These are phyloP conservation scores for Clarias magur DNA, from an alignment of 2,113 vertebrate genomes.

Conservation along the genomic window DNA sequence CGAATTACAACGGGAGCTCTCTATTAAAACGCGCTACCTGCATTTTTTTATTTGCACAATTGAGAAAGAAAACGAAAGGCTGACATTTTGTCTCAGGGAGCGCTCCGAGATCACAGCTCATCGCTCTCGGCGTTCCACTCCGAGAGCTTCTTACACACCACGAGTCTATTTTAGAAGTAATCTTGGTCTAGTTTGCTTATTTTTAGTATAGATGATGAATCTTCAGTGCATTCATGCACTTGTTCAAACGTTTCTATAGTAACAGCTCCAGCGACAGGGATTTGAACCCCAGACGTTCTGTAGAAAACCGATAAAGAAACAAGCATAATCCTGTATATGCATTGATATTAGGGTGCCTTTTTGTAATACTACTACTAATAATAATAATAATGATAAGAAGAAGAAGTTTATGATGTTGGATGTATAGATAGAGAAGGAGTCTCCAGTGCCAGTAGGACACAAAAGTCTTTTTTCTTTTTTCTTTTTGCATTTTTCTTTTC, in stretches of 20 bases:
- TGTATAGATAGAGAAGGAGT: no score
- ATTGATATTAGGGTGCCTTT: neutral
- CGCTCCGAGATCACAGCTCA: neutral
- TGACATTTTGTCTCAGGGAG: constrained; percentile 36
- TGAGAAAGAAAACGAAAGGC: constrained; percentile 2
- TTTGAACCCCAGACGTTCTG: neutral
- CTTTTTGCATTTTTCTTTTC: no score
- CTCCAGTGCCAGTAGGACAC: no score
- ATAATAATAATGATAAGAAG: no score
- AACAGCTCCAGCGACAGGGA: neutral
- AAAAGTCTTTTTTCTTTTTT: no score
- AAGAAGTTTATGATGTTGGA: no score
- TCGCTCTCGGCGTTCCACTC: neutral
- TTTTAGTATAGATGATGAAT: neutral
- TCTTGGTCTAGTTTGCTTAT: constrained; percentile 12
- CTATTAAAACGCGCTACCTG: constrained; percentile 40
- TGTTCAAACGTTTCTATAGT: neutral
- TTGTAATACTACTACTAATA: no score
- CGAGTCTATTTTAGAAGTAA: constrained; percentile 3
- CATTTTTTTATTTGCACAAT: constrained; percentile 38
- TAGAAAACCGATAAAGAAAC: neutral
- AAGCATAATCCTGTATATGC: neutral
- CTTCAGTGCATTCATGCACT: neutral
- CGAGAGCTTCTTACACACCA: neutral
- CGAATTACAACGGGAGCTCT: constrained; percentile 20